phyloP scores from a whole-genome alignment of 2,888 invertebrate species.

The Homarus gammarus region DNA sequence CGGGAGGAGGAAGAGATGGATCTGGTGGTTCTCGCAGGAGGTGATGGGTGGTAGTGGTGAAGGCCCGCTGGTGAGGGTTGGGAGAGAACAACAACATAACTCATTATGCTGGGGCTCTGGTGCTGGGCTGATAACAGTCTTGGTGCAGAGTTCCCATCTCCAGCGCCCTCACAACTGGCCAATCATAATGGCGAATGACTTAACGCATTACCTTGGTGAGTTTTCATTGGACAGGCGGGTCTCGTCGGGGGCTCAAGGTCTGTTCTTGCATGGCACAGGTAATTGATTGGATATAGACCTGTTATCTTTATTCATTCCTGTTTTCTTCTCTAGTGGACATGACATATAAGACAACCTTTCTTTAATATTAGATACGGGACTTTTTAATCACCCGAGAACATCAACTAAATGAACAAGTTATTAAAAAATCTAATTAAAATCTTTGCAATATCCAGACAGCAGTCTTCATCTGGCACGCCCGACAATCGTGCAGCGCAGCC shows the following conservation, averaged over 20 bases:
- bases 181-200: constrained; percentile 19
- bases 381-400: not conserved
- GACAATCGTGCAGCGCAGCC: not conserved
- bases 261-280: constrained; percentile 13
- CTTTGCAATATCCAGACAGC: not conserved
- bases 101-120: constrained; percentile 9
- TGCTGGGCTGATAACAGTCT: constrained; percentile 6
- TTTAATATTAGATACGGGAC: not conserved
- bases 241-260: not conserved
- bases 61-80: too few species aligned
- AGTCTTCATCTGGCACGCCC: not conserved
- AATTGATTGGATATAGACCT: constrained; percentile 50
- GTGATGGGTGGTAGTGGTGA: not conserved
- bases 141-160: not conserved
- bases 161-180: not conserved
- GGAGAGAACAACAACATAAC: not conserved
- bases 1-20: too few species aligned
- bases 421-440: constrained; percentile 26
- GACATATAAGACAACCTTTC: not conserved
- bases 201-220: not conserved
- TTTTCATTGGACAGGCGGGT: constrained; percentile 5
- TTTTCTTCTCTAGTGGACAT: not conserved
- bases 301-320: constrained; percentile 20
- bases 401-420: not conserved
- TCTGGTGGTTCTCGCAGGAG: too few species aligned